Conservation (phyloP, 2,113 vertebrate species). For the Verasper variegatus region DNA sequence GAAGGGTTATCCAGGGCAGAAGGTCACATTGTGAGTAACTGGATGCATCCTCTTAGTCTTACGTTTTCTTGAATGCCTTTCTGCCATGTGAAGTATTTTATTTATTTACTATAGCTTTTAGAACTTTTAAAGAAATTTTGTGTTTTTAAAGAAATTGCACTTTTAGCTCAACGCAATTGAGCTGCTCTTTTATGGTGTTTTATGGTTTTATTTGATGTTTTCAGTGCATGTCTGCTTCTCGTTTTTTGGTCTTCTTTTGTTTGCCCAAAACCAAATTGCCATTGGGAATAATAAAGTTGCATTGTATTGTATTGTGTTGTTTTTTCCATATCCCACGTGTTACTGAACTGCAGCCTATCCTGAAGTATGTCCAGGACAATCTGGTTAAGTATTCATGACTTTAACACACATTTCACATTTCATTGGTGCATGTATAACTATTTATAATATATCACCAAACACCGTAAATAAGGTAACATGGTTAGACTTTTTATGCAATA, state of each 20-base stretch:
- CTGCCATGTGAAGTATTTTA: no score
- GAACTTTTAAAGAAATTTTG: no score
- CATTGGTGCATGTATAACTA: neutral
- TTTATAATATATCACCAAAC: neutral
- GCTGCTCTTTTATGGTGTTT: no score
- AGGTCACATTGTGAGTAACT: neutral
- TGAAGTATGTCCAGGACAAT: neutral
- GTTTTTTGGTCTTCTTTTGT: no score
- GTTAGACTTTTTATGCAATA: neutral
- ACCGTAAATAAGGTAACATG: neutral
- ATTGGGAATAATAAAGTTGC: no score
- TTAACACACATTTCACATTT: constrained; percentile 4
- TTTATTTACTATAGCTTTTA: no score
- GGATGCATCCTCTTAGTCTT: neutral
- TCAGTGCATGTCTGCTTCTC: no score
- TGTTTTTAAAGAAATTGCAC: no score
- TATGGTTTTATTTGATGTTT: no score
- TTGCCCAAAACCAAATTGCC: neutral
- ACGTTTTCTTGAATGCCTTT: no score
- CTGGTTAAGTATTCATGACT: neutral
- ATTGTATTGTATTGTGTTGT: neutral
- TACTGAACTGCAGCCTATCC: neutral
- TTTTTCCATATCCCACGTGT: neutral
- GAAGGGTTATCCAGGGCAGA: neutral
- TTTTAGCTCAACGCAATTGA: no score